Evolutionary conservation across 2,888 invertebrate species (phyloP).

Genomic region (Amphipyra berbera): DNA sequence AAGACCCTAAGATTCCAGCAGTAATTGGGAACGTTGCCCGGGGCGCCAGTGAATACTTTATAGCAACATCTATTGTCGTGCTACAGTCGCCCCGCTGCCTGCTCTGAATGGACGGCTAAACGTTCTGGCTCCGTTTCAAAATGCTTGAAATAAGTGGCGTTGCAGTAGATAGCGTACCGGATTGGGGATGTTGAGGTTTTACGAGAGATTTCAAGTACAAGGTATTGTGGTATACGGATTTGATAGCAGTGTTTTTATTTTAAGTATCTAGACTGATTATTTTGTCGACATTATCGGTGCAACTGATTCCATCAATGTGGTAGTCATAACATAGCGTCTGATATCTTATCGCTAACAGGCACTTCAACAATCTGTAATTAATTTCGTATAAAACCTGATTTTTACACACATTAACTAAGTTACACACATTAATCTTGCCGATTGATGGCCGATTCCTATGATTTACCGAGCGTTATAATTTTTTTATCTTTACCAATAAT

Average conservation of each 20-base stretch:
- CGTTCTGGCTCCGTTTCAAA: constrained; percentile 48
- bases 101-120: constrained; percentile 27
- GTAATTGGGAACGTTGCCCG: constrained; percentile 13
- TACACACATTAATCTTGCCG: too few relatives aligned
- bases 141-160: constrained; percentile 36
- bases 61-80: constrained; percentile 16
- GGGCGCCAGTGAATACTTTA: constrained; percentile 19
- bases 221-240: background rate
- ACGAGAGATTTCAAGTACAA: background rate
- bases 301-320: too few relatives aligned
- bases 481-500: too few relatives aligned
- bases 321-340: too few relatives aligned
- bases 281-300: too few relatives aligned
- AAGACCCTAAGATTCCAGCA: background rate
- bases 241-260: background rate
- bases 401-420: too few relatives aligned
- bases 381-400: too few relatives aligned
- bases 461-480: too few relatives aligned
- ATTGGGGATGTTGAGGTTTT: constrained; percentile 13
- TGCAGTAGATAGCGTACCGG: constrained; percentile 17
- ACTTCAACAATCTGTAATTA: too few relatives aligned
- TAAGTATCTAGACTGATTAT: too few relatives aligned
- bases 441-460: too few relatives aligned
- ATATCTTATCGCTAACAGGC: too few relatives aligned
- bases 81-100: constrained; percentile 19